Conservation (phyloP, 2,113 vertebrate genomes). For the Phaetusa simplex region DNA sequence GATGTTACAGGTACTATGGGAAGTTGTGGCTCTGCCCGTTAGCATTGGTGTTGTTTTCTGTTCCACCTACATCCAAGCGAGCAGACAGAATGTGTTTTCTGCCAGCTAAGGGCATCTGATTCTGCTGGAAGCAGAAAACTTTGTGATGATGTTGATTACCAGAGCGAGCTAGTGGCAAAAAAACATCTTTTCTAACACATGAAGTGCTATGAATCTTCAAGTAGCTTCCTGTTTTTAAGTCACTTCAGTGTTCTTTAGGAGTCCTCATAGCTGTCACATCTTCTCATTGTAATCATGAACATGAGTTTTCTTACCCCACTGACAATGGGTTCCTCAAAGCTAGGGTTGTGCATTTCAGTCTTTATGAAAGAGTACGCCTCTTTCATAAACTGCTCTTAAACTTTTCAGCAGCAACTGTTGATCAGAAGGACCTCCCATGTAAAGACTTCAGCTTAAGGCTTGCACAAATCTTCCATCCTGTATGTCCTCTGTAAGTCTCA, state of each 20-base stretch:
- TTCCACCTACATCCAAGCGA: not conserved
- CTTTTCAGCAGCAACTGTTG: not conserved
- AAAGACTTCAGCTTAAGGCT: not conserved
- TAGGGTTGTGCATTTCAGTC: not conserved
- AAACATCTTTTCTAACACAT: not conserved
- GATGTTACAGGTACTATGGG: not conserved
- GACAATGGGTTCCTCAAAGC: not conserved
- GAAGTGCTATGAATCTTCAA: not conserved
- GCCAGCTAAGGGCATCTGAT: not conserved
- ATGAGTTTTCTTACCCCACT: not conserved
- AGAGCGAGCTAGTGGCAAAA: not conserved
- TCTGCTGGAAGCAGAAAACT: not conserved
- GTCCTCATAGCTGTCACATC: not conserved
- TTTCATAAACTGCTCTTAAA: not conserved
- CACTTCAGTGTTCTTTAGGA: not conserved
- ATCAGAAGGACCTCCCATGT: not conserved
- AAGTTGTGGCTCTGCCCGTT: not conserved
- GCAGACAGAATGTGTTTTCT: not conserved
- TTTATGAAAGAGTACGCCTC: not conserved
- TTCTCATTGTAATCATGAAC: not conserved
- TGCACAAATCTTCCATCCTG: not conserved
- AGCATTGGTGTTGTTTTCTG: not conserved
- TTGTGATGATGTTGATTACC: not conserved
- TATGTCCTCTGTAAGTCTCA: not conserved
- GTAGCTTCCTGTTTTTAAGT: not conserved